Percentiles rank a stretch among this genome's conserved stretches.
These are phyloP conservation scores for Unio pictorum DNA, from an alignment of 2,888 invertebrate species.

Conservation along the genomic window DNA sequence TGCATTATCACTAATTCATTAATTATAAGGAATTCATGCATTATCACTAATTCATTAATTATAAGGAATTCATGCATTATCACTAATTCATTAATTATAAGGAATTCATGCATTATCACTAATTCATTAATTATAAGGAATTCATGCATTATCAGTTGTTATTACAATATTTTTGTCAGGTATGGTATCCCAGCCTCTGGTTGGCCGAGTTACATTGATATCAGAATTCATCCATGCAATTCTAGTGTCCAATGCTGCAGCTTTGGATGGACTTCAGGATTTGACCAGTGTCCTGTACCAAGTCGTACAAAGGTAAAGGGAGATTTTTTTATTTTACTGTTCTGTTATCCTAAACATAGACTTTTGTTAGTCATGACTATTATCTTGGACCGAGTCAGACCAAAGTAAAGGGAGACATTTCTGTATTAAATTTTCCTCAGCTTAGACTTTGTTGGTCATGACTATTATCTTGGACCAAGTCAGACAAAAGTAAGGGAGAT, in stretches of 20 bases:
- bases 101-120: too few relatives aligned
- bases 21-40: too few relatives aligned
- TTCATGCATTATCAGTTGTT: too few relatives aligned
- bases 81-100: too few relatives aligned
- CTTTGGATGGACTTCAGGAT: slow-evolving; percentile 48
- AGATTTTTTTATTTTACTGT: not conserved
- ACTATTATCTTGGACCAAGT: slow-evolving; percentile 1
- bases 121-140: too few relatives aligned
- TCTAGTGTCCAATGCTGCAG: slow-evolving; percentile 46
- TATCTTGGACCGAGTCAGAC: too few relatives aligned
- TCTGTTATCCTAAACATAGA: not conserved
- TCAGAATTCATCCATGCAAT: slow-evolving; percentile 54
- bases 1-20: too few relatives aligned
- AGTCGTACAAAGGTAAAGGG: slow-evolving; percentile 54
- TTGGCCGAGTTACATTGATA: slow-evolving; percentile 49
- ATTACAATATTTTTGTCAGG: slow-evolving; percentile 29
- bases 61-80: too few relatives aligned
- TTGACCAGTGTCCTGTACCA: slow-evolving; percentile 49
- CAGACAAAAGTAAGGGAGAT: too few relatives aligned
- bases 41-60: too few relatives aligned
- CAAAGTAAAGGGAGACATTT: too few relatives aligned
- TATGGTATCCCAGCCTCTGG: slow-evolving; percentile 50
- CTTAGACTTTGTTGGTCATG: slow-evolving; percentile 52
- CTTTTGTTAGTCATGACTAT: too few relatives aligned
- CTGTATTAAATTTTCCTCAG: slow-evolving; percentile 36